phyloP scores from a whole-genome alignment of 2,797 vertebrate species.

The Lepilemur ruficaudatus region DNA sequence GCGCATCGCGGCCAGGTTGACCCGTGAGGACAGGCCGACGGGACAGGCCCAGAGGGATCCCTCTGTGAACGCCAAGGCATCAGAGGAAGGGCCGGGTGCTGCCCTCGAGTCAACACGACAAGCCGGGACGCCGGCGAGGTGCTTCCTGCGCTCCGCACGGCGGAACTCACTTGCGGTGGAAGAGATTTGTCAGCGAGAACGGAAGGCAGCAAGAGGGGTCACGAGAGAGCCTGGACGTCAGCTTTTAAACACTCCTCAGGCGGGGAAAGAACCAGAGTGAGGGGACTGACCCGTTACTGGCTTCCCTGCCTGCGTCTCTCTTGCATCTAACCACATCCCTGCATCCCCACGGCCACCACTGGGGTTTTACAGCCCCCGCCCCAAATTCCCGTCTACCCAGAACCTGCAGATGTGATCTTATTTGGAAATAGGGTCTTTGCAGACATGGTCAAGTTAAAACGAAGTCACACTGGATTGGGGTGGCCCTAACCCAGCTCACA shows the following conservation, averaged over 20 bases:
- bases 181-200: not conserved
- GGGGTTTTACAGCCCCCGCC: too few relatives aligned
- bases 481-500: not conserved
- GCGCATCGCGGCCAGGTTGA: too few relatives aligned
- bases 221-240: not conserved
- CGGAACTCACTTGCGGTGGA: not conserved
- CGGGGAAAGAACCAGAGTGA: not conserved
- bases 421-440: not conserved
- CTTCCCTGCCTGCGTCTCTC: not conserved
- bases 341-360: too few relatives aligned
- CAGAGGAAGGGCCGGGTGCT: not conserved
- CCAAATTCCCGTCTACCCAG: not conserved
- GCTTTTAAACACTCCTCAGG: not conserved
- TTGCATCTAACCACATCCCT: not conserved
- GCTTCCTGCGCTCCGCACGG: not conserved
- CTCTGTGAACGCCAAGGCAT: not conserved
- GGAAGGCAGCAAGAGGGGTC: not conserved
- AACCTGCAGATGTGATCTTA: not conserved
- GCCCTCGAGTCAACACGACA: not conserved
- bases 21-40: not conserved
- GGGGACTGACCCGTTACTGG: not conserved
- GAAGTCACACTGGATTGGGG: not conserved
- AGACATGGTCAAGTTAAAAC: not conserved
- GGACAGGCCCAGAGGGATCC: not conserved
- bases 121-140: rapidly evolving